Base-by-base conservation (phyloP, 92 coral and sea anemone species). In the Pocillopora meandrina region DNA sequence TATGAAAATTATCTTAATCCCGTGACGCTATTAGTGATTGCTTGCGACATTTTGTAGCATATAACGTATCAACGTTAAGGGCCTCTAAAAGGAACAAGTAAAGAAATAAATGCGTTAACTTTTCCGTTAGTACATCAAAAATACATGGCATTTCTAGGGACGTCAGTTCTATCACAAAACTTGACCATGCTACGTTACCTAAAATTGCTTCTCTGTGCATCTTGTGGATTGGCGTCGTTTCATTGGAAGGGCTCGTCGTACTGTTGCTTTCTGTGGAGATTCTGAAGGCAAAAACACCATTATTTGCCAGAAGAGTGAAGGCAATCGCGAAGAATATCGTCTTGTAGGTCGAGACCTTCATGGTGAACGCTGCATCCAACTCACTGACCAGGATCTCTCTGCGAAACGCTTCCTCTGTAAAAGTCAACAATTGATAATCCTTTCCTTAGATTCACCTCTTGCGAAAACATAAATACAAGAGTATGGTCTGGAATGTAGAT, bases 371-470 rank as follows among this genome's bases (percentile, higher is more conserved):
- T 35, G 56, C 7, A 7, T 65, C 59, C 10, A 7, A 12, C 55
- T 49, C 35, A 56, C 56, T 20, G 36, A 57, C 8, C 52, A 3
- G 8, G 8, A 42, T 42, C 52, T 42, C 52, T 42, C 52, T 42
- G 52, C 52, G 52, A 3, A 42, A 42, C 62, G 52, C 56, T 65
- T 18, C 69, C 76, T 57, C 57, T n/a, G 33, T 21, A n/a, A 60
- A 69, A 71, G 71, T 34, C 71, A 71, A 81, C 77, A 81, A 36
- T 35, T n/a, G 47, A 36, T 58, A 58, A 81, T 70, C 77, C 73
- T 16, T 81, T 81, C 69, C 70, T 34, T 59, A 36, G 19, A 12
- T 79, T 16, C 2, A 2, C 52, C 59, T 20, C 18, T 15, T 23
- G 31, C 49, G 65, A 10, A 56, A n/a, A 19, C 14, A 4, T 57